A percentile compares a stretch with the other conserved stretches of the same genome.
phyloP scores from a whole-genome alignment of 2,888 invertebrate genomes.

The Tachystola acroxantha region DNA sequence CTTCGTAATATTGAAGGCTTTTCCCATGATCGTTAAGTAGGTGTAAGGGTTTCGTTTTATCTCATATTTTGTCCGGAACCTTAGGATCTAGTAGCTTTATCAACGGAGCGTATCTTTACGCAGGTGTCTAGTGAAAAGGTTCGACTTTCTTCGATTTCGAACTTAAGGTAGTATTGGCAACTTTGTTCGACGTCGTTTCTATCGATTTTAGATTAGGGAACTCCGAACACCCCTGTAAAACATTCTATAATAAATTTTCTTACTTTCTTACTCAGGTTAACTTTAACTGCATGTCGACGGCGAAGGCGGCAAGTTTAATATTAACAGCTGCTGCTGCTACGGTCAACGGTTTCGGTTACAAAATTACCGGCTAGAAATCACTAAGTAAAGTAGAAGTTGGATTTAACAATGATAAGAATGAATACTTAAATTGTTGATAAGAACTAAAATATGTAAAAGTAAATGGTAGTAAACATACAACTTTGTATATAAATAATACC shows the following conservation, averaged over 20 bases:
- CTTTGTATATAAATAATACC: too few relatives aligned
- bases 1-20: too few relatives aligned
- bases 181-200: constrained; percentile 64
- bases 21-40: too few relatives aligned
- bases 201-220: constrained; percentile 77
- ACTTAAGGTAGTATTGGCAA: constrained; percentile 70
- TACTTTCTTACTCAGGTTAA: constrained; percentile 20
- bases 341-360: too few relatives aligned
- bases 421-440: too few relatives aligned
- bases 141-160: constrained; percentile 60
- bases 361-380: too few relatives aligned
- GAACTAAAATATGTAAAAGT: too few relatives aligned
- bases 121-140: constrained; percentile 65
- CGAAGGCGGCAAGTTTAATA: constrained; percentile 2
- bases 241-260: constrained; percentile 66
- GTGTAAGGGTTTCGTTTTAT: constrained; percentile 46
- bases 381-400: too few relatives aligned
- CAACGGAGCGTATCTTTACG: constrained; percentile 56
- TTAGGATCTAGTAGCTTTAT: constrained; percentile 46
- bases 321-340: not conserved
- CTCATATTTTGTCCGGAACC: constrained; percentile 41
- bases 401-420: too few relatives aligned
- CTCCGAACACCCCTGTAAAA: constrained; percentile 64
- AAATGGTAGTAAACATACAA: too few relatives aligned
- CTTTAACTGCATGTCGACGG: constrained; percentile 9